Percentiles rank a stretch among this genome's conserved stretches.
These are phyloP conservation scores for Dryobota labecula DNA, from an alignment of 2,888 invertebrate genomes.

Conservation along the genomic window DNA sequence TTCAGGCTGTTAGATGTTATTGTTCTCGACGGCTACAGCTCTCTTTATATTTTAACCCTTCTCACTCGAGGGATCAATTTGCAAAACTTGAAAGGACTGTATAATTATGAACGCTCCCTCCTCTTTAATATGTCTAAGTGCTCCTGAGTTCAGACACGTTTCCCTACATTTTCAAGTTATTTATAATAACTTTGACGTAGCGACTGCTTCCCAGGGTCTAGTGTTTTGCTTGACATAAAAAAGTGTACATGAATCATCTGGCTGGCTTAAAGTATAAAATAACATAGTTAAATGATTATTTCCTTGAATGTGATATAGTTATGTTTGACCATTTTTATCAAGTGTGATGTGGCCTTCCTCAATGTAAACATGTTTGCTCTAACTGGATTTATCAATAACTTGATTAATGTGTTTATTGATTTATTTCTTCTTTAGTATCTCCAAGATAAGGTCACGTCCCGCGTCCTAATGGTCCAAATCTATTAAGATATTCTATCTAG, in stretches of 20 bases:
- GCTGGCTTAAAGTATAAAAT: conserved; percentile 13
- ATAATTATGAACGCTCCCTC: conserved; percentile 51
- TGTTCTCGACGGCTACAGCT: conserved; percentile 17
- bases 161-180: conserved; percentile 19
- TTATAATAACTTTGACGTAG: conserved; percentile 20
- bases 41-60: conserved; percentile 29
- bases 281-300: conserved; percentile 22
- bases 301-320: conserved; percentile 44
- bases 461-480: not conserved
- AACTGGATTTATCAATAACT: conserved; percentile 12
- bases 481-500: not conserved
- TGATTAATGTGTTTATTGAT: conserved; percentile 20
- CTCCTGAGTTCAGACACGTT: conserved; percentile 28
- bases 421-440: conserved; percentile 18
- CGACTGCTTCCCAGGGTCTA: conserved; percentile 8
- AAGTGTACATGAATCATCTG: conserved; percentile 19
- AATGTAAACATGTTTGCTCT: conserved; percentile 27
- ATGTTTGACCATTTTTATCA: conserved; percentile 45
- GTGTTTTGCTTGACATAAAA: conserved; percentile 27
- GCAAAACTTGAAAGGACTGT: conserved; percentile 50
- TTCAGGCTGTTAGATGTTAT: conserved; percentile 14
- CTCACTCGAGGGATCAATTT: conserved; percentile 53
- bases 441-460: conserved; percentile 15
- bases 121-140: conserved; percentile 50
- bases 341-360: conserved; percentile 49